These are phyloP conservation scores for Tolypeutes matacus DNA, from an alignment of 2,797 vertebrate genomes.

Conservation along the genomic window DNA sequence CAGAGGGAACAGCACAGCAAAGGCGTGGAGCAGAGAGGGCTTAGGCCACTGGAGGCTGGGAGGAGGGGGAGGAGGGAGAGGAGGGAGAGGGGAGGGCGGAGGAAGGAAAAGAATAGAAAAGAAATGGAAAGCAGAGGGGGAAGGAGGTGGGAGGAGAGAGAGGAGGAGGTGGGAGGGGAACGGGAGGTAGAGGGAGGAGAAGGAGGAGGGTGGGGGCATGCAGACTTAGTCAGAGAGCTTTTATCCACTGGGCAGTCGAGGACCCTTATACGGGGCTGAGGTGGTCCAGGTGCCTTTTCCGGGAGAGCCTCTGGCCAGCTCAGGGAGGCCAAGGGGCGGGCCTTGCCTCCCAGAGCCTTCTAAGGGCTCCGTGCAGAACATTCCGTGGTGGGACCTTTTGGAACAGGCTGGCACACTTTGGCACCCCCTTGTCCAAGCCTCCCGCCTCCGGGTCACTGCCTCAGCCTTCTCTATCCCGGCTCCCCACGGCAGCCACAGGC, in stretches of 20 bases:
- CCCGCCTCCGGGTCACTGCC: neutral
- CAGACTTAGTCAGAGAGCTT: neutral
- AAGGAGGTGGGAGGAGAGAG: rapidly evolving
- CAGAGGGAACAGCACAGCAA: neutral
- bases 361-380: neutral
- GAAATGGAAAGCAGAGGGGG: rapidly evolving
- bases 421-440: too few species aligned
- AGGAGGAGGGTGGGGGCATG: neutral
- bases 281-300: neutral
- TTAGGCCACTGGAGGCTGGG: neutral
- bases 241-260: neutral
- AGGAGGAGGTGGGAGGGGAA: rapidly evolving
- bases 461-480: neutral
- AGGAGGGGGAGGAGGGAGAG: too few species aligned
- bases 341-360: neutral
- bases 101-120: neutral
- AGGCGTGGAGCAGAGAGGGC: neutral
- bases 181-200: neutral
- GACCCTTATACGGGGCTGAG: neutral
- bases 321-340: neutral
- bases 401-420: neutral
- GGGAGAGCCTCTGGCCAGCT: neutral
- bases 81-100: too few species aligned
- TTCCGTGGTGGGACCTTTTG: conserved; percentile 12
- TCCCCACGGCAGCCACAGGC: neutral